Evolutionary conservation across 2,797 vertebrate species (phyloP).

Genomic region (Bradypodion pumilum): DNA sequence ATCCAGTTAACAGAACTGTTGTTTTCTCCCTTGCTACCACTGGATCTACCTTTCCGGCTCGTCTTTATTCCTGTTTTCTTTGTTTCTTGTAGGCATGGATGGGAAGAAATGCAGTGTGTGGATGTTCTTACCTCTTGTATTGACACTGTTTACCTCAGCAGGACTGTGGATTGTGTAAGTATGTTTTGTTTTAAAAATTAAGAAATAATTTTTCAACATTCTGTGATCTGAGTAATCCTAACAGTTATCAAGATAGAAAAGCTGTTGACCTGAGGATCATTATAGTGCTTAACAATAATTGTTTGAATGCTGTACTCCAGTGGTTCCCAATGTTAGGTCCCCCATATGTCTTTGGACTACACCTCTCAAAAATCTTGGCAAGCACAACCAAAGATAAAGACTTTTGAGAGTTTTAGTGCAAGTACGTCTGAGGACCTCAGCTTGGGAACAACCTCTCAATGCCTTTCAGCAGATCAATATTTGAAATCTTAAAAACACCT

Average conservation of each 20-base stretch:
- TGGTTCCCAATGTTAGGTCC: too few relatives aligned
- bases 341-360: too few relatives aligned
- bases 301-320: background rate
- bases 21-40: background rate
- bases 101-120: conserved; percentile 84
- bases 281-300: background rate
- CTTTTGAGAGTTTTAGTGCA: too few relatives aligned
- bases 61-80: background rate
- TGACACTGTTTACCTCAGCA: conserved; percentile 82
- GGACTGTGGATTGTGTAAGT: conserved; percentile 94
- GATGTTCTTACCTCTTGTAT: conserved; percentile 88
- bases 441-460: too few relatives aligned
- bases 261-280: background rate
- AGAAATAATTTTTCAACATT: background rate
- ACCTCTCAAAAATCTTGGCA: too few relatives aligned
- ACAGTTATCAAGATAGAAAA: background rate
- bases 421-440: too few relatives aligned
- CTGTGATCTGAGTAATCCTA: background rate
- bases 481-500: background rate
- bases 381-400: too few relatives aligned
- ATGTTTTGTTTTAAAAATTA: background rate
- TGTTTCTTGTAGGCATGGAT: conserved; percentile 75
- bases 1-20: background rate
- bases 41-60: too few relatives aligned
- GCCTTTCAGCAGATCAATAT: background rate